phyloP scores from a whole-genome alignment of 1,140 invertebrate genomes.

The Drosophila novamexicana region DNA sequence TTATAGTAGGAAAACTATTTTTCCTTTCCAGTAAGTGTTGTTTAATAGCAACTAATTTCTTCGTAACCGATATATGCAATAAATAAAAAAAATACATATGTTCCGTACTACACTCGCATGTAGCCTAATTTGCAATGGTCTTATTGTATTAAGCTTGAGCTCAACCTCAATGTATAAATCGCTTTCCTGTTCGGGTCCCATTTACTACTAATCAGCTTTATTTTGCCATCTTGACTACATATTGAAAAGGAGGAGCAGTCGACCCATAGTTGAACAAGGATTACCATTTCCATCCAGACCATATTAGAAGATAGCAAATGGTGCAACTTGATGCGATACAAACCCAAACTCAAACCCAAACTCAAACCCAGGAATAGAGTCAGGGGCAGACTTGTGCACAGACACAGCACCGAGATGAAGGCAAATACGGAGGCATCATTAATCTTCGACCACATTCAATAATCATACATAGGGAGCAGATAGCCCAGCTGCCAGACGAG shows the following conservation, averaged over 20 bases:
- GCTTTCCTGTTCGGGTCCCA: neutral
- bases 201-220: constrained; percentile 30
- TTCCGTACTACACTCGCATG: neutral
- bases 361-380: neutral
- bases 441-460: constrained; percentile 81
- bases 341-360: neutral
- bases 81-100: too few relatives aligned
- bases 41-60: too few relatives aligned
- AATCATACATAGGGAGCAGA: constrained; percentile 63
- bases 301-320: constrained; percentile 43
- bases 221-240: constrained; percentile 5
- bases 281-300: constrained; percentile 19
- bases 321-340: constrained; percentile 21
- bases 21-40: too few relatives aligned
- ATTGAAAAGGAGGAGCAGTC: neutral
- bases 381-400: neutral
- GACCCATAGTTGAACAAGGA: constrained; percentile 21
- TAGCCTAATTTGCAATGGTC: neutral
- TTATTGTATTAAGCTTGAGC: neutral
- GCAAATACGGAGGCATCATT: constrained; percentile 61
- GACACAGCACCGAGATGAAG: constrained; percentile 22
- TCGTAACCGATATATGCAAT: too few relatives aligned
- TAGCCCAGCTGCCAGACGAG: constrained; percentile 32
- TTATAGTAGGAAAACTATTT: too few relatives aligned
- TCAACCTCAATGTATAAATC: neutral